phyloP scores from a whole-genome alignment of 1,140 invertebrate genomes.

The Caenorhabditis brenneri region DNA sequence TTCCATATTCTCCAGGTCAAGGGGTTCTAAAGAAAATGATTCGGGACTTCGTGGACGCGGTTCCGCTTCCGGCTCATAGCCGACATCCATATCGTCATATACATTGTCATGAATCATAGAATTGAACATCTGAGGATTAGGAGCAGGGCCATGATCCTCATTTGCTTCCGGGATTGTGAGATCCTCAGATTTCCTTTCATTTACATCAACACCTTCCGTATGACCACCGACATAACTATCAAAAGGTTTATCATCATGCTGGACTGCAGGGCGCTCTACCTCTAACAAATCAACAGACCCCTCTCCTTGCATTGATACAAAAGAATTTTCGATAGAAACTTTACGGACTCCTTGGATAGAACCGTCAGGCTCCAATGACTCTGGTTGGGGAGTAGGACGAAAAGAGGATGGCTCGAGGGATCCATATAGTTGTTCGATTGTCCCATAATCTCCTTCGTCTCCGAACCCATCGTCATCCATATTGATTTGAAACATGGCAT shows the following conservation, averaged over 20 bases:
- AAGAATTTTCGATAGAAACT: no score
- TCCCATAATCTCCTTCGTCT: not conserved
- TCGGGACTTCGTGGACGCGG: conserved; percentile 1
- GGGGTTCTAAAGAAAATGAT: conserved; percentile 31
- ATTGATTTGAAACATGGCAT: not conserved
- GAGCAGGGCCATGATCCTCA: not conserved
- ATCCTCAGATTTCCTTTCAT: not conserved
- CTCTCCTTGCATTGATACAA: not conserved
- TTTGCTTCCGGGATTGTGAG: not conserved
- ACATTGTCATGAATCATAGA: not conserved
- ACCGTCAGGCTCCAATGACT: not conserved
- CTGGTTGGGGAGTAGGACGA: not conserved
- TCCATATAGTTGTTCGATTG: not conserved
- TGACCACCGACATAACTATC: not conserved
- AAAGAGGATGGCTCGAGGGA: not conserved
- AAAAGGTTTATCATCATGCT: not conserved
- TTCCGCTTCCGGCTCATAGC: not conserved
- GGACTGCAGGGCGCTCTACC: not conserved
- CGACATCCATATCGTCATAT: not conserved
- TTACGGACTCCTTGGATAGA: not conserved
- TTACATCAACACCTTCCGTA: not conserved
- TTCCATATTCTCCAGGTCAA: conserved; percentile 9
- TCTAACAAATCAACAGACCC: not conserved
- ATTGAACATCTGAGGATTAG: not conserved
- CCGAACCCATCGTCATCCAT: not conserved